Evolutionary conservation across 2,888 invertebrate genomes (phyloP), one percentile per base, ranked within the genome.

Genomic region (Tetragonisca angustula): DNA sequence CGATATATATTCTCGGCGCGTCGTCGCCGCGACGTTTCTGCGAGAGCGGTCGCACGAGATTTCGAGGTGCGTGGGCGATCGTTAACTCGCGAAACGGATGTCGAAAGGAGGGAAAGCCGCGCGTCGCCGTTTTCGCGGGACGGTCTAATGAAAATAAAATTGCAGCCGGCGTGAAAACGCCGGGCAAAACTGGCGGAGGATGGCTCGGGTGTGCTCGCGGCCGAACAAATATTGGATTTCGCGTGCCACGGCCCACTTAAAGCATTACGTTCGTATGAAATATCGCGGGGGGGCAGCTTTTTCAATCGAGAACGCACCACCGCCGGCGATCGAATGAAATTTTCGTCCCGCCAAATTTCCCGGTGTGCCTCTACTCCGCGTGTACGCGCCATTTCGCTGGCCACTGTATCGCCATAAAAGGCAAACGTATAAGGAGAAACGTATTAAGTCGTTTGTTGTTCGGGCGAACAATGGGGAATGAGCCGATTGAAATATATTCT

Each of bases 11-110:
- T 43, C 43, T n/a, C 71, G 68, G 24, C 4, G 32, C 11, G 21
- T 21, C 62, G 36, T 27, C 64, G 82, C 83, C 73, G 69, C 70
- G 84, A 82, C 89, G 69, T 90, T 90, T 87, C 90, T 83, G 87
- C 43, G 9, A 43, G 9, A 67, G 87, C 70, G 32, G 32, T 52
- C 71, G 19, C 49, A 1, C 2, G 43, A 50, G 50, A 68, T 89
- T 84, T 87, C 79, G 70, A 79, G 52, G 74, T 15, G 50, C 65
- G 65, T 43, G 68, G 50, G n/a, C 72, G 64, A 65, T 49, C 54
- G 79, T 80, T 43, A 79, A 79, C 71, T 76, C 13, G 62, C 72
- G 54, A 49, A 76, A 80, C 67, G 50, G 36, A 21, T 24, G 17
- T 27, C 19, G 15, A 9, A 24, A 52, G 19, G 19, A 21, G 19